These are phyloP conservation scores for Galagoides demidoff DNA, from an alignment of 2,797 vertebrate species.

Conservation along the genomic window DNA sequence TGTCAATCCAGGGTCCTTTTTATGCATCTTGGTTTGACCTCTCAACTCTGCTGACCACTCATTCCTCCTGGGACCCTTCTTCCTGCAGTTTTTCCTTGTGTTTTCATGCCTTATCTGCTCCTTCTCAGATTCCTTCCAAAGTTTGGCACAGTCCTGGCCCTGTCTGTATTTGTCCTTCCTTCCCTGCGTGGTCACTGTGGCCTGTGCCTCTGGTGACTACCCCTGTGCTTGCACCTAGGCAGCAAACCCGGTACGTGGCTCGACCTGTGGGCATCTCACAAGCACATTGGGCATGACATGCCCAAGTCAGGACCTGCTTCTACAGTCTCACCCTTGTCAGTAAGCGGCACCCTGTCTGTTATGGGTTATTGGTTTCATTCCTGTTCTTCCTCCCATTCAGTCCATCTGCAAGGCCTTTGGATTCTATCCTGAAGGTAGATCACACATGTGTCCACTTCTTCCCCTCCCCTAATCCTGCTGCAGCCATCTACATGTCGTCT, in stretches of 20 bases:
- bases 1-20: not conserved
- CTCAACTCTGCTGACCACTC: not conserved
- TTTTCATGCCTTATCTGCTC: not conserved
- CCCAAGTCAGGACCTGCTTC: not conserved
- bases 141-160: not conserved
- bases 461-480: not conserved
- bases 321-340: not conserved
- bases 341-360: not conserved
- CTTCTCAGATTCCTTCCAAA: not conserved
- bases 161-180: not conserved
- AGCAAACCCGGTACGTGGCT: not conserved
- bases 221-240: not conserved
- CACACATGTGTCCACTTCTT: not conserved
- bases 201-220: not conserved
- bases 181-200: not conserved
- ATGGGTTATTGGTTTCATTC: not conserved
- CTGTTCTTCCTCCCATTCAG: not conserved
- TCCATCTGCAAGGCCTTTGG: not conserved
- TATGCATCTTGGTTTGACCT: not conserved
- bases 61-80: not conserved
- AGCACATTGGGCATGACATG: not conserved
- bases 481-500: not conserved
- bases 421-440: not conserved
- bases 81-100: not conserved
- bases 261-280: not conserved